phyloP scores from a whole-genome alignment of 1,140 invertebrate genomes.

The Olivierus martensii region DNA sequence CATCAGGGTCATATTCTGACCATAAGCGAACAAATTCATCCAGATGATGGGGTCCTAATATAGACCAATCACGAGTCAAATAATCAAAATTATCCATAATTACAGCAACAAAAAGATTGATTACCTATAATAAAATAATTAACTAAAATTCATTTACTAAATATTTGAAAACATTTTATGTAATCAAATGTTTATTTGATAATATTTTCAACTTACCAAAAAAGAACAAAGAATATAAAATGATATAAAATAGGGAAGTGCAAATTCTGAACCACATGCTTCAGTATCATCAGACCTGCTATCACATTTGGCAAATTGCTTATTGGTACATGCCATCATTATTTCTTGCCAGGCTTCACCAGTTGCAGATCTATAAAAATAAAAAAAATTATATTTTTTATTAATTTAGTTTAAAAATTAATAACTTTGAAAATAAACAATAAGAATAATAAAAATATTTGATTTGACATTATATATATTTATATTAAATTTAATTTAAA shows the following conservation, averaged over 20 bases:
- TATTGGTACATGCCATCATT: slow-evolving; percentile 71
- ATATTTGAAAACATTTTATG: not conserved
- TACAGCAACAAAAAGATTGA: slow-evolving; percentile 98
- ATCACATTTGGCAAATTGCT: slow-evolving; percentile 48
- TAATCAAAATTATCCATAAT: slow-evolving; percentile 99
- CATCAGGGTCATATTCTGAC: slow-evolving; percentile 99
- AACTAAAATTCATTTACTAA: not conserved
- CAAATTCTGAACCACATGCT: slow-evolving; percentile 79
- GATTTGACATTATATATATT: no score
- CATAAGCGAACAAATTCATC: slow-evolving; percentile 97
- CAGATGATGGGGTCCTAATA: slow-evolving; percentile 95
- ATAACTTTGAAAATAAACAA: no score
- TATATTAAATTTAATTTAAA: no score
- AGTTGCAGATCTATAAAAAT: slow-evolving; percentile 36
- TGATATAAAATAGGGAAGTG: slow-evolving; percentile 97
- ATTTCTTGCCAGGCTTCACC: slow-evolving; percentile 99
- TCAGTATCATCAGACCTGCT: slow-evolving; percentile 39
- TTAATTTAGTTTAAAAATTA: no score
- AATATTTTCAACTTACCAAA: slow-evolving; percentile 37
- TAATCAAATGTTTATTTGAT: not conserved
- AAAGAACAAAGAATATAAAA: slow-evolving; percentile 99
- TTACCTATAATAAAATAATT: slow-evolving; percentile 44
- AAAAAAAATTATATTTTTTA: not conserved
- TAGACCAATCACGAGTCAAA: slow-evolving; percentile 97
- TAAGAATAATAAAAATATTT: no score